A percentile compares a stretch with the other conserved stretches of the same genome.
These are phyloP conservation scores for Amphibalanus amphitrite DNA, from an alignment of 1,140 invertebrate species.

Conservation along the genomic window DNA sequence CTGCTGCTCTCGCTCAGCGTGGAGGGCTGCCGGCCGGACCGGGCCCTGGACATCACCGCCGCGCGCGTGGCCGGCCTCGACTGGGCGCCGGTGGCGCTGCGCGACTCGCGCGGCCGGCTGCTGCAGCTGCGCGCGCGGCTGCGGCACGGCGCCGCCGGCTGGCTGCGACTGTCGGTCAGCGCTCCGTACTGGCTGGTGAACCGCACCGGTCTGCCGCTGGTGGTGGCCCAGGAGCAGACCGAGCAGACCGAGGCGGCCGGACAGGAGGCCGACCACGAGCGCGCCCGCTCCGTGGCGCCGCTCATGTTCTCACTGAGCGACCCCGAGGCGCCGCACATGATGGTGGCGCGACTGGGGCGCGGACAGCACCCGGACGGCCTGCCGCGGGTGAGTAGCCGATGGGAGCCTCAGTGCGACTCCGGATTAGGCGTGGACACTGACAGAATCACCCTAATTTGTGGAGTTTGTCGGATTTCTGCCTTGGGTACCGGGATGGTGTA, in stretches of 20 bases:
- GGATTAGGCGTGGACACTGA: too few relatives aligned
- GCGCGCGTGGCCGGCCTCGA: slow-evolving; percentile 12
- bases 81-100: slow-evolving; percentile 13
- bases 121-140: slow-evolving; percentile 14
- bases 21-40: too few relatives aligned
- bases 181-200: slow-evolving; percentile 92
- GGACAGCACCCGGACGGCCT: slow-evolving; percentile 41
- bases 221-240: slow-evolving; percentile 76
- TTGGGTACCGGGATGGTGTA: too few relatives aligned
- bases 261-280: slow-evolving; percentile 87
- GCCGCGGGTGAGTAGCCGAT: slow-evolving; percentile 30
- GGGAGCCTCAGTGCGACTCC: too few relatives aligned
- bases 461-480: too few relatives aligned
- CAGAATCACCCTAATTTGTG: too few relatives aligned
- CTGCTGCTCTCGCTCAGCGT: slow-evolving; percentile 12
- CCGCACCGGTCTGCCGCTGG: slow-evolving; percentile 80
- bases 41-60: slow-evolving; percentile 6
- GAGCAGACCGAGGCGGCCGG: slow-evolving; percentile 43
- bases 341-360: slow-evolving; percentile 49
- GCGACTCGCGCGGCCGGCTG: slow-evolving; percentile 15
- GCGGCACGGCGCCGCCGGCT: not conserved
- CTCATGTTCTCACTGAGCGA: slow-evolving; percentile 85
- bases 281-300: slow-evolving; percentile 77
- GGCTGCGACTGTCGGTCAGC: slow-evolving; percentile 50
- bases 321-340: slow-evolving; percentile 50